These are phyloP conservation scores for Linnaemya vulpina DNA, from an alignment of 2,888 invertebrate genomes.

Conservation along the genomic window DNA sequence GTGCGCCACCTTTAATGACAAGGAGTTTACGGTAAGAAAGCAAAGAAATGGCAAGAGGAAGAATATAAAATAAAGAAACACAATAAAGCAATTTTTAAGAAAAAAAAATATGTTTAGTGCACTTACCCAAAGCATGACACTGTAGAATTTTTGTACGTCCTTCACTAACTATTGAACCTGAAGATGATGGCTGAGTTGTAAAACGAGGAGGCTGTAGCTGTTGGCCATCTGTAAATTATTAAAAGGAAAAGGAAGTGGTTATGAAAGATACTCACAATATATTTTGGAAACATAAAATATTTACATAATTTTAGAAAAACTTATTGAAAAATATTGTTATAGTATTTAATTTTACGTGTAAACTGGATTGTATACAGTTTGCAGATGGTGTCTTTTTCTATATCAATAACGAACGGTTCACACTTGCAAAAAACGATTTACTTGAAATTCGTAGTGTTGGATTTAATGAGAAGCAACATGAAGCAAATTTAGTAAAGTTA, in stretches of 20 bases:
- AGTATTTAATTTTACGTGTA: not conserved
- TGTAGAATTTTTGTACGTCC: constrained; percentile 95
- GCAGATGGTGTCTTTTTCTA: too few species aligned
- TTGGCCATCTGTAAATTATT: constrained; percentile 76
- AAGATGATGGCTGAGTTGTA: constrained; percentile 92
- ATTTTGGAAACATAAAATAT: not conserved
- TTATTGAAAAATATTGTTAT: not conserved
- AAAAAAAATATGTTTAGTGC: constrained; percentile 8
- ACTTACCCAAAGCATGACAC: constrained; percentile 94
- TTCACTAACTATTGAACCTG: constrained; percentile 93
- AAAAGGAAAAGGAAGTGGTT: constrained; percentile 30
- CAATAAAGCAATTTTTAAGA: too few species aligned
- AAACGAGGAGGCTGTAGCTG: constrained; percentile 91
- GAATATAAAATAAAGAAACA: not conserved
- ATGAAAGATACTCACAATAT: constrained; percentile 5
- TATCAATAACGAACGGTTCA: too few species aligned
- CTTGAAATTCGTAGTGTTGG: too few species aligned
- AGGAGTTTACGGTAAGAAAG: constrained; percentile 1
- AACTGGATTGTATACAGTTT: too few species aligned
- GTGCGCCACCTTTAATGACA: constrained; percentile 25
- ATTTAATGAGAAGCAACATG: too few species aligned
- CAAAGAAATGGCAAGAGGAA: not conserved
- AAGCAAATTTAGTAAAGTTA: too few species aligned
- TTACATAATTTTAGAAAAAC: not conserved
- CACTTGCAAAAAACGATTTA: too few species aligned